A percentile compares a stretch with the other conserved stretches of the same genome.
phyloP scores from a whole-genome alignment of 2,888 invertebrate species.

The Acronicta leporina region DNA sequence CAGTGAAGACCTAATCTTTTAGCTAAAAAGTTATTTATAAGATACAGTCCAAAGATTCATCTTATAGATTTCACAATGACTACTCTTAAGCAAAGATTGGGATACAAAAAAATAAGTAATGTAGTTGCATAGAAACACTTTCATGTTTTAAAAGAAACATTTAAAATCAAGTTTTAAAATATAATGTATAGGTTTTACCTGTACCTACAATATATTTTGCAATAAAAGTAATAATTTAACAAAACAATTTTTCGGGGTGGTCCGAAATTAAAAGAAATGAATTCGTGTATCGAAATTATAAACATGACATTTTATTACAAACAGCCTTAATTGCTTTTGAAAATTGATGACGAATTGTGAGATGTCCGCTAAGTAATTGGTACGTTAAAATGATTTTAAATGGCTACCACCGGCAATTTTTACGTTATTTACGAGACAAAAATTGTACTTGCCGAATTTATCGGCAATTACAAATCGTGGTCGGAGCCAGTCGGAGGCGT shows the following conservation, averaged over 20 bases:
- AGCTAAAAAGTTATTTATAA: constrained; percentile 8
- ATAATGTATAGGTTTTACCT: too few species aligned
- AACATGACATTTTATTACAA: constrained; percentile 43
- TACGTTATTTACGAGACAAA: constrained; percentile 57
- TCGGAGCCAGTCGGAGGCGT: constrained; percentile 37
- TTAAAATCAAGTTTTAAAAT: too few species aligned
- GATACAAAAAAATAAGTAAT: too few species aligned
- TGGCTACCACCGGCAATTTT: constrained; percentile 53
- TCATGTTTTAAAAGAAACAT: too few species aligned
- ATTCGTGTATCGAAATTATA: constrained; percentile 32
- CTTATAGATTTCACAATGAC: too few species aligned
- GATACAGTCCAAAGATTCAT: neutral
- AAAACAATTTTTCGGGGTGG: constrained; percentile 23
- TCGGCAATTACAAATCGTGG: constrained; percentile 53
- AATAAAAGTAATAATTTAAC: constrained; percentile 9
- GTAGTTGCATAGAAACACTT: too few species aligned
- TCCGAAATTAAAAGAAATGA: constrained; percentile 24
- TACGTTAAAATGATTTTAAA: constrained; percentile 58
- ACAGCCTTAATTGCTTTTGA: constrained; percentile 51
- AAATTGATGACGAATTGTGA: constrained; percentile 53
- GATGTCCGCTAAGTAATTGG: constrained; percentile 55
- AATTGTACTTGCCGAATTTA: constrained; percentile 58
- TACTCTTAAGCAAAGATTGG: too few species aligned
- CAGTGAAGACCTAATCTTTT: constrained; percentile 10
- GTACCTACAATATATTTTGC: neutral